Base-by-base conservation (phyloP, 2,888 invertebrate genomes). In the Troglohyphantes excavatus region DNA sequence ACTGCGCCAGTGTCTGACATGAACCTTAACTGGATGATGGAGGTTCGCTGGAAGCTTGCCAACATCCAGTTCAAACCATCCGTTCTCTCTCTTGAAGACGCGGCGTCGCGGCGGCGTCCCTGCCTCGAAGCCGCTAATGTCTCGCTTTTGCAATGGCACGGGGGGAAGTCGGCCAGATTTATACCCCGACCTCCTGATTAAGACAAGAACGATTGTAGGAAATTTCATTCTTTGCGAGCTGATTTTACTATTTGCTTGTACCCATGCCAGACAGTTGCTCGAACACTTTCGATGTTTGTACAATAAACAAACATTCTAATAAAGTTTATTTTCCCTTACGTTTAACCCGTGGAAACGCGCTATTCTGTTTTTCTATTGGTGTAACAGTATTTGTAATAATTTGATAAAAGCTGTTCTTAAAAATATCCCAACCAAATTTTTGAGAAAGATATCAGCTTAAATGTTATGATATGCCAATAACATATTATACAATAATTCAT, bases 21-120 rank as follows among this genome's bases (percentile, higher is more conserved):
- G 83, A 78, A 84, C 90, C 90, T 84, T 90, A 90, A 90, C 90
- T 90, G 84, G 90, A 90, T 90, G 90, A 90, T 90, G 79, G 90
- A 90, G 76, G 79, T 75, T 90, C 84, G 23, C 84, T 90, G 90
- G 90, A 90, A 90, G 73, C 19, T 78, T 83, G 90, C 90, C 87
- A 87, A 87, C 79, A 79, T 79, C 86, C 84, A 90, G 84, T 84
- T 78, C 63, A 70, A 89, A 81, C 63, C 84, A 75, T 73, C 84
- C 84, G 75, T 75, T 84, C 87, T 63, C n/a, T n/a, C n/a, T n/a
- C 87, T 81, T 88, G 73, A 67, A 88, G 87, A 81, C 53, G 26
- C 68, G 88, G 67, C 82, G 88, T 68, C 88, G 82, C 27, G 76
- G 88, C 43, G 82, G 88, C 68, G 88, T 89, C 88, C 88, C 81